phyloP scores from a whole-genome alignment of 2,888 invertebrate genomes.

The Macrophya alboannulata region DNA sequence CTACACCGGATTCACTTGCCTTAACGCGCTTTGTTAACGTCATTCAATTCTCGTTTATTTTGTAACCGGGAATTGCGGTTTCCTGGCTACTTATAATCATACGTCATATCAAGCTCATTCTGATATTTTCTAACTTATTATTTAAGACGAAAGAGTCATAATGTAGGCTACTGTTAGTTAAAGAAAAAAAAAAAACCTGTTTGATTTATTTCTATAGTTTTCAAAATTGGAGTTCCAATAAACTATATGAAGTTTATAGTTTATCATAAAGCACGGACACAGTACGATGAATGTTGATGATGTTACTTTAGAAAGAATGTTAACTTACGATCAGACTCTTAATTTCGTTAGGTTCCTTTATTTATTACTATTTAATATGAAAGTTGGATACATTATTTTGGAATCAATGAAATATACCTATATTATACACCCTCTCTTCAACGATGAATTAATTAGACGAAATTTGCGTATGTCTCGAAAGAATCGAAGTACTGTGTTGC shows the following conservation, averaged over 20 bases:
- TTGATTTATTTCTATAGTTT: background rate
- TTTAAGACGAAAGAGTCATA: background rate
- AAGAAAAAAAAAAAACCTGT: background rate
- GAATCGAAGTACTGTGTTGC: conserved; percentile 74
- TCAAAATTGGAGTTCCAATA: background rate
- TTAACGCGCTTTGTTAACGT: background rate
- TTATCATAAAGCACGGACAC: too few relatives aligned
- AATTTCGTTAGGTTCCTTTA: background rate
- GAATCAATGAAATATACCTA: background rate
- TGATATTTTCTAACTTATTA: background rate
- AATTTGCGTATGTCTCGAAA: conserved; percentile 78
- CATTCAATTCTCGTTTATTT: background rate
- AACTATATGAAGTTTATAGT: background rate
- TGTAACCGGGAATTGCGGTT: background rate
- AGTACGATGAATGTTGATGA: too few relatives aligned
- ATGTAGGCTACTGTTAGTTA: background rate
- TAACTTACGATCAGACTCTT: background rate
- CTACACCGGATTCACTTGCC: background rate
- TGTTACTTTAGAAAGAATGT: background rate
- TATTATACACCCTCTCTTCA: background rate
- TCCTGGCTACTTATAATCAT: background rate
- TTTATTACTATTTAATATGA: background rate
- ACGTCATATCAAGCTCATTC: background rate
- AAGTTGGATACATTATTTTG: background rate
- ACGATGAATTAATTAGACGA: conserved; percentile 59